phyloP scores from a whole-genome alignment of 1,140 invertebrate genomes.

The Oedothorax gibbosus region DNA sequence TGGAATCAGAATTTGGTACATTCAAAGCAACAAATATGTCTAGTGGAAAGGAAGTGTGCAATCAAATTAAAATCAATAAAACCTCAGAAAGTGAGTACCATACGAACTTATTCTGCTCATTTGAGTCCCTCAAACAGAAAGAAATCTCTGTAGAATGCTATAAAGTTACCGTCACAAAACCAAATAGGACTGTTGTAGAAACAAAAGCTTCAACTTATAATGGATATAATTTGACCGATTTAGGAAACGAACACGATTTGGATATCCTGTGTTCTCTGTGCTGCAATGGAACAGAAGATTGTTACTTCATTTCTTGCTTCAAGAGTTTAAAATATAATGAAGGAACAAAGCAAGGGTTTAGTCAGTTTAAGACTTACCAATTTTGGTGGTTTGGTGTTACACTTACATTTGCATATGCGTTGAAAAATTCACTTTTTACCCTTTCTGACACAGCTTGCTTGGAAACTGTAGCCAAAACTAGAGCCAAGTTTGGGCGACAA shows the following conservation, averaged over 20 bases:
- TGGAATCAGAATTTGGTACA: no score
- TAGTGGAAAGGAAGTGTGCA: no score
- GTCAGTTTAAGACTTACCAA: conserved; percentile 19
- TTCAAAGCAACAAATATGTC: no score
- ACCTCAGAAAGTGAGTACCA: no score
- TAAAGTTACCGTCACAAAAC: no score
- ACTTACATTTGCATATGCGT: not conserved
- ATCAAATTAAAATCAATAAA: no score
- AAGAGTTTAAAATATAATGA: not conserved
- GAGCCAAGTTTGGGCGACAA: conserved; percentile 15
- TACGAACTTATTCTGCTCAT: no score
- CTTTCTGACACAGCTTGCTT: conserved; percentile 42
- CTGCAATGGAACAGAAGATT: not conserved
- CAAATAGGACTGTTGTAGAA: no score
- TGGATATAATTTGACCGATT: not conserved
- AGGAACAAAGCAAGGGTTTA: not conserved
- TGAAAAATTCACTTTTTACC: not conserved
- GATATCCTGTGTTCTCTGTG: not conserved
- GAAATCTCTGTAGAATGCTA: no score
- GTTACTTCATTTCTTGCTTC: not conserved
- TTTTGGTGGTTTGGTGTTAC: conserved; percentile 27
- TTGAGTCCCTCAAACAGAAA: no score
- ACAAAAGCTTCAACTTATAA: no score
- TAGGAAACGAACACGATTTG: not conserved
- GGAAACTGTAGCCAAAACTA: conserved; percentile 12